A percentile compares a stretch with the other conserved stretches of the same genome.
Conservation (phyloP, 2,888 invertebrate species). For the Heteropelma amictum region DNA sequence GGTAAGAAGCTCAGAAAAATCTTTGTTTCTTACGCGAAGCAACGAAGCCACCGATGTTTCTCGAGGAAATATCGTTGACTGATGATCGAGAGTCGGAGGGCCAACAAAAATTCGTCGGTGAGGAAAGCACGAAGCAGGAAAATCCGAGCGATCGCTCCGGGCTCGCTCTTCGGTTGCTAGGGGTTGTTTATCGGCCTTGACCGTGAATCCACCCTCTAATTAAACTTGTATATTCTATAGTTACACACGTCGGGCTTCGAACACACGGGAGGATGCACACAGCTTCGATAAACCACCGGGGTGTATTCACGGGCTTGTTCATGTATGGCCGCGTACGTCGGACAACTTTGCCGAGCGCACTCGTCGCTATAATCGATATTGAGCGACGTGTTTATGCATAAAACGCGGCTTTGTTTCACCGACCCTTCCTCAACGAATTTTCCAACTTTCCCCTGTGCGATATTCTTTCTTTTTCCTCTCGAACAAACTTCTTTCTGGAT, state of each 20-base stretch:
- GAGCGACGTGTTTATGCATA: slow-evolving; percentile 6
- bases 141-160: neutral
- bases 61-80: neutral
- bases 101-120: slow-evolving; percentile 17
- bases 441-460: neutral
- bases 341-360: slow-evolving; percentile 50
- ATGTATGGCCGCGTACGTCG: neutral
- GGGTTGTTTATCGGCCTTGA: slow-evolving; percentile 67
- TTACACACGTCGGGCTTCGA: slow-evolving; percentile 17
- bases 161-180: slow-evolving; percentile 39
- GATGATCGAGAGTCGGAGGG: neutral
- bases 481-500: slow-evolving; percentile 1
- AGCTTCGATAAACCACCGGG: too few relatives aligned
- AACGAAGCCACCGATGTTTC: too few relatives aligned
- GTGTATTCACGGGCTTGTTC: too few relatives aligned
- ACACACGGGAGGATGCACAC: slow-evolving; percentile 63
- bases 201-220: slow-evolving; percentile 64
- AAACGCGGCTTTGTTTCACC: neutral
- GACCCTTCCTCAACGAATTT: neutral
- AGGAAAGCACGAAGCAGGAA: slow-evolving; percentile 24
- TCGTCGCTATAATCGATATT: slow-evolving; percentile 42
- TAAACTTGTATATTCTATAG: neutral
- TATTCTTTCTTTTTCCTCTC: slow-evolving; percentile 10
- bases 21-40: too few relatives aligned
- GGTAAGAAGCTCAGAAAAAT: too few relatives aligned